Base-by-base conservation (phyloP, 2,888 invertebrate genomes). In the Apomyelois bistriatella region DNA sequence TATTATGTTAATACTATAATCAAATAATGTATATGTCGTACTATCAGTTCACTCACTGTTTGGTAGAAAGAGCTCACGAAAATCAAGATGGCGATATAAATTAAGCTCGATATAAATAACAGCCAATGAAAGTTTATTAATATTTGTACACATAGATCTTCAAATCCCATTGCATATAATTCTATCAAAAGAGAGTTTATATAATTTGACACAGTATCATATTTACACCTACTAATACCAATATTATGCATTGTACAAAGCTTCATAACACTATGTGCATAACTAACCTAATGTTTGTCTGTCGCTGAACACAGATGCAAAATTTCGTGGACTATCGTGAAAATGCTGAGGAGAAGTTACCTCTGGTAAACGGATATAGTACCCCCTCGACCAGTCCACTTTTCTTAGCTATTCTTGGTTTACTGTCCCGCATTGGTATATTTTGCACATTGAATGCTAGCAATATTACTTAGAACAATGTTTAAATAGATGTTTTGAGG, bases 311-410 rank as follows among this genome's bases (percentile, higher is more conserved):
- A 79, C 90, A 95, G 95, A 94, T 94, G 93, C 94, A 95, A 93
- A 93, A 94, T 92, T 93, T 95, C 94, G 95, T 95, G 94, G 96
- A 96, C 93, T 95, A 94, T 94, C 95, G 94, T 93, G 95, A 95
- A 92, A 94, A 94, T 88, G 94, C 95, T 90, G 96, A 96, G 94
- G 96, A 96, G 93, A 95, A 95, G 91, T 94, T 96, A 89, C 96
- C 96, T 93, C 94, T 96, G 96, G 96, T 97, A 94, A 94, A 89
- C 74, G 79, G 81, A 81, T 74, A 71, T 69, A 66, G 76, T 79
- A 70, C 76, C 79, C 28, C 83, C 83, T 79, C 76, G 71, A 79
- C 70, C 72, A 84, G 81, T 85, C 85, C 84, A 84, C 77, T 78
- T 75, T 40, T n/a, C n/a, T 62, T 81, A 79, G 78, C 76, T 76